phyloP scores from a whole-genome alignment of 2,113 vertebrate species.

The Myocastor coypus region DNA sequence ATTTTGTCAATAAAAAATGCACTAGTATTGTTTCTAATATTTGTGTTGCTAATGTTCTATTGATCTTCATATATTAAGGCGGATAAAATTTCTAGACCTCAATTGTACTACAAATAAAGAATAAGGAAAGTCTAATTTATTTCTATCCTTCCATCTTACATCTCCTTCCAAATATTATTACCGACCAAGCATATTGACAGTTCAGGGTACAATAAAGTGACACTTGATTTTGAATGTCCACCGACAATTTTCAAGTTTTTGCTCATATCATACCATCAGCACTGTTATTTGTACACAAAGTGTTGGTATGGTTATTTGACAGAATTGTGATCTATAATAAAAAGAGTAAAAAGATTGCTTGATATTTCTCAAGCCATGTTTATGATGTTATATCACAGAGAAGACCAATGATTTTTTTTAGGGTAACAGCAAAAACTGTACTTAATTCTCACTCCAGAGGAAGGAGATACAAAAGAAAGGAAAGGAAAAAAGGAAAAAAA shows the following conservation, averaged over 20 bases:
- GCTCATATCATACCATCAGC: background rate
- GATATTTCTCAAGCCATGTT: slow-evolving; percentile 31
- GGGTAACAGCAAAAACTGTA: background rate
- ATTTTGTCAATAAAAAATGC: background rate
- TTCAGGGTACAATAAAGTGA: background rate
- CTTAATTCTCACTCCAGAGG: slow-evolving; percentile 26
- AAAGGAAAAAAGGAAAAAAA: background rate
- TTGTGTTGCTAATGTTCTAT: background rate
- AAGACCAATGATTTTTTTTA: background rate
- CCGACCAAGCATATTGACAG: background rate
- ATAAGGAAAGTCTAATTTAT: background rate
- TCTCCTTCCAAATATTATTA: background rate
- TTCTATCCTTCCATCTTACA: background rate
- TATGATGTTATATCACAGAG: background rate
- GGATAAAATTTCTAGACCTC: background rate
- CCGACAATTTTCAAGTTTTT: background rate
- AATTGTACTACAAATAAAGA: background rate
- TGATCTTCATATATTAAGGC: background rate
- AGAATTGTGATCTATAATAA: background rate
- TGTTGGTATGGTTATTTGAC: background rate
- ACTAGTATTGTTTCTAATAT: background rate
- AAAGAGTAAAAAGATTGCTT: background rate
- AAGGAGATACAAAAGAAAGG: slow-evolving; percentile 34
- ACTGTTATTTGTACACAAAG: background rate
- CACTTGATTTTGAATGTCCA: background rate